Evolutionary conservation across 1,140 invertebrate species (phyloP).

Genomic region (Meloidogyne floridensis): DNA sequence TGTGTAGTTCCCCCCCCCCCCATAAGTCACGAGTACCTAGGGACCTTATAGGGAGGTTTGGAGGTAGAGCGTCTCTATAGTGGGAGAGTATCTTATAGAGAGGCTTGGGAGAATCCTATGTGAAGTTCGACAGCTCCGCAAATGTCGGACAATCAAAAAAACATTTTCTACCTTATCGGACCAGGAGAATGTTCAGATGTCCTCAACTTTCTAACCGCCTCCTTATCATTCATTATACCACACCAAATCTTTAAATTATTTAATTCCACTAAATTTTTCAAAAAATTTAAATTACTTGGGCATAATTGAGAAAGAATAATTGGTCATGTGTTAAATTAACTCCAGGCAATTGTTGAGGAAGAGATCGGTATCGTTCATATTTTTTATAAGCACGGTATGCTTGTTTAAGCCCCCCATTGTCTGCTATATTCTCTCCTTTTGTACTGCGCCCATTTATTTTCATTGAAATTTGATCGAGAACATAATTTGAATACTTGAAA

Average conservation of each 20-base stretch:
- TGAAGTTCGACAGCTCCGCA: no score
- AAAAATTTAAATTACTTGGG: conserved; percentile 68
- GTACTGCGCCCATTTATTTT: conserved; percentile 84
- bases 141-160: background rate
- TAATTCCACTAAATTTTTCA: background rate
- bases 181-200: conserved; percentile 93
- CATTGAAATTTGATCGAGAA: conserved; percentile 65
- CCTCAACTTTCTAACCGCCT: conserved; percentile 87
- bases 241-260: conserved; percentile 79
- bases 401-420: conserved; percentile 91
- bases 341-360: conserved; percentile 74
- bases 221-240: conserved; percentile 91
- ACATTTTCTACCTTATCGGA: conserved; percentile 73
- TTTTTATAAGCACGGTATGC: conserved; percentile 64
- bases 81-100: no score
- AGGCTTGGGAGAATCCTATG: no score
- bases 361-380: conserved; percentile 58
- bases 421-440: conserved; percentile 91
- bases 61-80: no score
- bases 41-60: no score
- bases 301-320: conserved; percentile 85
- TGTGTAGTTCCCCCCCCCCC: no score
- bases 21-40: no score
- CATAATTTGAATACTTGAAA: conserved; percentile 60
- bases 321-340: conserved; percentile 82